phyloP scores from a whole-genome alignment of 1,140 invertebrate genomes.

The Drosophila seguyi region DNA sequence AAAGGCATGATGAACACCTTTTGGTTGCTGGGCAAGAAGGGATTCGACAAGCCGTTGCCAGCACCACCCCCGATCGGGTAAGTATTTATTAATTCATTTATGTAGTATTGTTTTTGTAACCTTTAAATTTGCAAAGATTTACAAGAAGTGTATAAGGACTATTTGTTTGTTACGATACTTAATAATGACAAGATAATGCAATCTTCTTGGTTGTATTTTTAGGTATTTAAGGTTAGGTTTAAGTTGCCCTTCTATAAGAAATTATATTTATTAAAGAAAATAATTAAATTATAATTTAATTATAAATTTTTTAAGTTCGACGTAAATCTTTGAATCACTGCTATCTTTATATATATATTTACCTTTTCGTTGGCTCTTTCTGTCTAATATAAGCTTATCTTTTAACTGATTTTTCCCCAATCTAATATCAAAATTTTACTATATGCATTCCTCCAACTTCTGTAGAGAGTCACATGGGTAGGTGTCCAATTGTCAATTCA shows the following conservation, averaged over 20 bases:
- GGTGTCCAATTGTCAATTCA: constrained; percentile 13
- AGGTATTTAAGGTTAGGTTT: not conserved
- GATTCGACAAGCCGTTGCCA: constrained; percentile 94
- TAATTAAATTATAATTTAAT: too few relatives aligned
- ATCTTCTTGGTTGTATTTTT: not conserved
- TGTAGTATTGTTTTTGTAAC: not conserved
- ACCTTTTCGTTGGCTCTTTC: not conserved
- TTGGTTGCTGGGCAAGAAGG: constrained; percentile 95
- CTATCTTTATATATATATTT: not conserved
- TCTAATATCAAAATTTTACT: not conserved
- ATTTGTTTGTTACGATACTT: not conserved
- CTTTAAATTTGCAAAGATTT: not conserved
- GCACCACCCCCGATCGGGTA: constrained; percentile 92
- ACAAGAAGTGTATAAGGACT: too few relatives aligned
- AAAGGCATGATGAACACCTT: constrained; percentile 96
- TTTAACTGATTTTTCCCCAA: not conserved
- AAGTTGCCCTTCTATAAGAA: not conserved
- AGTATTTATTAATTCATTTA: constrained; percentile 71
- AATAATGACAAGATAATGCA: not conserved
- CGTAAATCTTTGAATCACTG: not conserved
- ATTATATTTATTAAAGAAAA: too few relatives aligned
- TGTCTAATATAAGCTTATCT: too few relatives aligned
- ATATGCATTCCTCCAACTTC: not conserved
- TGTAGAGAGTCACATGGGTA: constrained; percentile 83
- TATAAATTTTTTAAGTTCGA: too few relatives aligned